Conservation (phyloP, 2,888 invertebrate species). For the Dichetophora obliterata region DNA sequence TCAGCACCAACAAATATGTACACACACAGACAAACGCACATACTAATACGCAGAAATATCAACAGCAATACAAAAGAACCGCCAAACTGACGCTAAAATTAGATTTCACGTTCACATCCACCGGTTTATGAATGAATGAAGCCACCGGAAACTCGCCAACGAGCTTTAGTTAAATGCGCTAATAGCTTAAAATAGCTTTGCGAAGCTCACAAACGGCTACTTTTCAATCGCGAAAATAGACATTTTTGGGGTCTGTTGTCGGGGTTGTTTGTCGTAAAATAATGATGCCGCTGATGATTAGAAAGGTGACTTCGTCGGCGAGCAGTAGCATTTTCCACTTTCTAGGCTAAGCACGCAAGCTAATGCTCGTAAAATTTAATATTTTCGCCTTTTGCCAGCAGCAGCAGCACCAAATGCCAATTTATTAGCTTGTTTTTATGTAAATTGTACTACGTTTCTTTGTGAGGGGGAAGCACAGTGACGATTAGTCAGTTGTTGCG, state of each 20-base stretch:
- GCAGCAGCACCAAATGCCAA: slow-evolving; percentile 21
- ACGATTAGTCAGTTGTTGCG: not conserved
- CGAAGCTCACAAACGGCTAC: not conserved
- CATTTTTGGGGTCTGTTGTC: slow-evolving; percentile 25
- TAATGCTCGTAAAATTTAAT: slow-evolving; percentile 49
- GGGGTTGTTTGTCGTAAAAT: not conserved
- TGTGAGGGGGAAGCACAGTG: too few relatives aligned
- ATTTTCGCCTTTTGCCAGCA: slow-evolving; percentile 37
- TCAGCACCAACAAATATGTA: not conserved
- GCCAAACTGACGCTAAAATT: slow-evolving; percentile 31
- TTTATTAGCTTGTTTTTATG: slow-evolving; percentile 27
- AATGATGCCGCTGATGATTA: not conserved
- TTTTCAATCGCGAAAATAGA: slow-evolving; percentile 34
- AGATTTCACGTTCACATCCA: slow-evolving; percentile 1
- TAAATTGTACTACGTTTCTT: not conserved
- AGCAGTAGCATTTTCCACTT: slow-evolving; percentile 1
- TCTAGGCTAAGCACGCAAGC: slow-evolving; percentile 47
- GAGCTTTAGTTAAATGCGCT: slow-evolving; percentile 33
- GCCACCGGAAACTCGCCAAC: not conserved
- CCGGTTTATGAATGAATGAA: not conserved
- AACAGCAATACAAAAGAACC: slow-evolving; percentile 16
- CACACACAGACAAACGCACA: not conserved
- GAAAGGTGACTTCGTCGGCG: not conserved
- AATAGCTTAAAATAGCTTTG: slow-evolving; percentile 30
- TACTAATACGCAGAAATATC: not conserved